Base-by-base conservation (phyloP, 2,797 vertebrate genomes). In the Champsocephalus gunnari region DNA sequence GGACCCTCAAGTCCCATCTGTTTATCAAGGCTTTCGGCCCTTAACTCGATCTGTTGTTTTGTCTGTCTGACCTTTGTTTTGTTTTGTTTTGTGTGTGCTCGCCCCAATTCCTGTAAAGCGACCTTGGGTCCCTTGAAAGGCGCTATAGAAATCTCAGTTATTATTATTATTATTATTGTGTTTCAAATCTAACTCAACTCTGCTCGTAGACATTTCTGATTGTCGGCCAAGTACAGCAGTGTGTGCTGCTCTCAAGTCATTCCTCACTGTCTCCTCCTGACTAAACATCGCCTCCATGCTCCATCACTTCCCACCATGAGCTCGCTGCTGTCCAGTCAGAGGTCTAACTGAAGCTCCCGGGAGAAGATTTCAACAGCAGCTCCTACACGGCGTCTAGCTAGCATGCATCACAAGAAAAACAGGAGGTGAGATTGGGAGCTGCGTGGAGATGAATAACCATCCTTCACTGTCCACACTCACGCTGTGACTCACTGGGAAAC, bases 401-500 rank as follows among this genome's bases (percentile, higher is more conserved):
- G 41, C 41, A 16, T 43, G 72, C 73, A 51, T 75, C 70, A 32
- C 5, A 43, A 71, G 47, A 84, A 77, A 16, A 59, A 57, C 3
- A 12, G 62, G 7, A 32, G 4, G 19, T 14, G 47, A 11, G 28
- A 55, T 41, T 65, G 19, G 54, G 49, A 73, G 66, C 19, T 28
- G 34, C 41, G 58, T 56, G 19, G 73, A 67, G 73, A 85, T 77
- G 65, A 87, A 84, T 76, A 88, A 87, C 48, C 43, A 67, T 55
- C 17, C 77, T 71, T 80, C 58, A 57, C 65, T 80, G 48, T 68
- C 12, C 9, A 24, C 54, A 55, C 62, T 81, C 69, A 64, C 49
- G 77, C 66, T 55, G 66, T 87, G 85, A 91, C 77, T 90, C 86
- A 82, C 67, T 34, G 34, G 53, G 73, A 88, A 83, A 75, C 54